Base-by-base conservation (phyloP, 1,140 invertebrate genomes). In the Ephestia elutella region DNA sequence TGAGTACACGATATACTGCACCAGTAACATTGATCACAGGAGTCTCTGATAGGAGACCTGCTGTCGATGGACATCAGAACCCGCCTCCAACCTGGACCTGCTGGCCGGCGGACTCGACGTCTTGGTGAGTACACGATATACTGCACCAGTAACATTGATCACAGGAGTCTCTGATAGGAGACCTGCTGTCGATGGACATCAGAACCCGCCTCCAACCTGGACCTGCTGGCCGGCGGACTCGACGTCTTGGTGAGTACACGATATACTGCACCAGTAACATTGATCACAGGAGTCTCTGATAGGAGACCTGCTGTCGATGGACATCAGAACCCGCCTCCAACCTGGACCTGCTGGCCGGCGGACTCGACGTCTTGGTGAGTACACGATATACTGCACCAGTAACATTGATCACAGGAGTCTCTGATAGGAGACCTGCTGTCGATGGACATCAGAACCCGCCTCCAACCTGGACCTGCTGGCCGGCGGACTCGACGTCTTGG, bases 181-280 rank as follows among this genome's bases (percentile, higher is more conserved):
- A 99, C 90, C 90, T 99, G 17, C 91, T 99, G 28, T 97, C 96
- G 56, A 97, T 99, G 95, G 98, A 99, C 87, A 95, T 99, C 60
- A 94, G 93, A 78, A 90, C 87, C 90, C 53, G 72, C 90, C 32
- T 85, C 91, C 61, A 91, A 90, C 76, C 81, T 93, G 8, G 96
- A 97, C 85, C 87, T 97, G 2, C 87, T 97, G 1, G 95, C 95
- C 65, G 92, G 96, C 64, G 92, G 96, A 51, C 87, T 98, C 8
- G 96, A 98, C 81, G 93, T 94, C 64, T 87, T 98, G 60, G 93
- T 87, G 51, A 70, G 72, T 78, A 20, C 35, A 0, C 25, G 0
- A 20, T 50, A 50, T 20, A n/a, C n/a, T n/a, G n/a, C n/a, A 25
- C 21, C 21, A 25, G n/a, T n/a, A n/a, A 25, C 21, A 25, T n/a